These are phyloP conservation scores for Sebastes jordani DNA, from an alignment of 2,797 vertebrate genomes.

Conservation along the genomic window DNA sequence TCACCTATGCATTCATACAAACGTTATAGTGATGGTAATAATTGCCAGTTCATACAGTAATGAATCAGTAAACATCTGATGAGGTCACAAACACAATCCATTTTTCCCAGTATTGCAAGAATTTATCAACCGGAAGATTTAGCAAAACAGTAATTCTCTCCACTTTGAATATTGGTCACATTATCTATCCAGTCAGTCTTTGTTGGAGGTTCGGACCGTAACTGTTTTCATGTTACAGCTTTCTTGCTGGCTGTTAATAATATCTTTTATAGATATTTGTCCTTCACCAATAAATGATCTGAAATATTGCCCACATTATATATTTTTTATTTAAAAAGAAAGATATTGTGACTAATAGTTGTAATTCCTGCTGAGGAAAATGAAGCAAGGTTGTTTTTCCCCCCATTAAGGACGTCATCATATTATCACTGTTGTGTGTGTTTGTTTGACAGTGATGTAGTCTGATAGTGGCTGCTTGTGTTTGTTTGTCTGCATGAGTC, in stretches of 20 bases:
- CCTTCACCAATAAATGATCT: not conserved
- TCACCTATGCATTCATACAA: not conserved
- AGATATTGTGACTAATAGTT: not conserved
- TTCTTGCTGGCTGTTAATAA: not conserved
- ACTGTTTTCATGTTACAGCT: too few relatives aligned
- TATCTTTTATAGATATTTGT: not conserved
- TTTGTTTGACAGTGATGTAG: not conserved
- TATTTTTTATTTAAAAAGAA: not conserved
- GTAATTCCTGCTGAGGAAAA: not conserved
- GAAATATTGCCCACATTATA: not conserved
- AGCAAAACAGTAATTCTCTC: not conserved
- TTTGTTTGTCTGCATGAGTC: slow-evolving; percentile 9
- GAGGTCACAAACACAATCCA: not conserved
- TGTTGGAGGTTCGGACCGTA: too few relatives aligned
- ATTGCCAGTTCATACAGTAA: not conserved
- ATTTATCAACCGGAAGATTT: not conserved
- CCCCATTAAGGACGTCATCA: not conserved
- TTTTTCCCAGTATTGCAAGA: not conserved
- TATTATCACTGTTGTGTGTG: not conserved
- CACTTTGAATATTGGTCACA: too few relatives aligned
- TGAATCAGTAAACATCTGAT: not conserved
- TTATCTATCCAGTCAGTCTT: too few relatives aligned
- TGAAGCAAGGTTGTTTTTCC: not conserved
- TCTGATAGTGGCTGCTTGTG: not conserved
- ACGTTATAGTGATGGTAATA: not conserved